Conservation (phyloP, 2,113 vertebrate genomes). For the Apeltes quadracus region DNA sequence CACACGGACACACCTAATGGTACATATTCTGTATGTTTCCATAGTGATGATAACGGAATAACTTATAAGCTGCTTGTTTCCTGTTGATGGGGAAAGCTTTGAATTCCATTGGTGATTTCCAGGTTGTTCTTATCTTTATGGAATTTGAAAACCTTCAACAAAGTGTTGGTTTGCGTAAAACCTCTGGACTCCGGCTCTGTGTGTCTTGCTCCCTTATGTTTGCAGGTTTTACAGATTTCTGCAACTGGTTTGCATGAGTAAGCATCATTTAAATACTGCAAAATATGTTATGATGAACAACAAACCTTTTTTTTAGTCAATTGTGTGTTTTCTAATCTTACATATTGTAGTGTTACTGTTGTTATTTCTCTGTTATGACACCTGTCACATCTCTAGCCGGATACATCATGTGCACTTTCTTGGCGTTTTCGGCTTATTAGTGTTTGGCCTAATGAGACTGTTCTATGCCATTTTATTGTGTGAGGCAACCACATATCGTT, state of each 20-base stretch:
- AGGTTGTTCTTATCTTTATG: neutral
- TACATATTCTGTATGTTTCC: neutral
- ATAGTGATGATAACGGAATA: neutral
- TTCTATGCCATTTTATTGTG: neutral
- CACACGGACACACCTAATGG: too few species aligned
- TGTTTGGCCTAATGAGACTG: neutral
- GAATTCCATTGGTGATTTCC: neutral
- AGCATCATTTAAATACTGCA: neutral
- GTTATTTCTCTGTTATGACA: neutral
- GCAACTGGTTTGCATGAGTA: too few species aligned
- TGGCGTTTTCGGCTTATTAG: neutral
- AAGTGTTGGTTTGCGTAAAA: neutral
- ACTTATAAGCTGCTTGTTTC: neutral
- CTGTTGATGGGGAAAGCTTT: neutral
- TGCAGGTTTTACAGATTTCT: too few species aligned
- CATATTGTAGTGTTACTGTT: neutral
- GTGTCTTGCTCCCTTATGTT: neutral
- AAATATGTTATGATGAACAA: neutral
- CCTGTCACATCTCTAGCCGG: neutral
- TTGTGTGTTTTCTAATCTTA: neutral
- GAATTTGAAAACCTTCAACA: neutral
- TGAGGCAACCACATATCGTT: neutral
- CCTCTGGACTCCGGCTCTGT: neutral
- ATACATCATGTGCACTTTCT: neutral
- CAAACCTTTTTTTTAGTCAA: neutral